phyloP scores from a whole-genome alignment of 2,113 vertebrate genomes.

The Corythoichthys haematopterus region DNA sequence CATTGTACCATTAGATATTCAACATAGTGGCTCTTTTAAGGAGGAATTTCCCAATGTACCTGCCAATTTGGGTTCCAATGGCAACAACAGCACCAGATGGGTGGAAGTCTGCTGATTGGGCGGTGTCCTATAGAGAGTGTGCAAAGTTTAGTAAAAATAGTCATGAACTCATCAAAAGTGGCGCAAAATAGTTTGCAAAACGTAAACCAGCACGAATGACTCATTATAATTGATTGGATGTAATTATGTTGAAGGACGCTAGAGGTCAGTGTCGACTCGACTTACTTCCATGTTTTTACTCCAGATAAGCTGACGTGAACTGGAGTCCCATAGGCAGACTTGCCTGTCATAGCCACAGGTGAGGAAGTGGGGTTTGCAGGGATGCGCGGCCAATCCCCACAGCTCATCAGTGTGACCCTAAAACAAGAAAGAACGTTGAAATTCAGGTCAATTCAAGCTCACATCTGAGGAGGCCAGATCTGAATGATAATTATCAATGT shows the following conservation, averaged over 20 bases:
- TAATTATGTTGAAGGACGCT: slow-evolving; percentile 14
- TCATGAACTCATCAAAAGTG: not conserved
- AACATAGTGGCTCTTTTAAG: not conserved
- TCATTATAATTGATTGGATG: not conserved
- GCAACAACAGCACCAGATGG: slow-evolving; percentile 90
- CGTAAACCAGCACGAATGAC: not conserved
- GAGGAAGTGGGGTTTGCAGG: slow-evolving; percentile 86
- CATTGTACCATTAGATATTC: not conserved
- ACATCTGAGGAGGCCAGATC: too few relatives aligned
- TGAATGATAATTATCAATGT: too few relatives aligned
- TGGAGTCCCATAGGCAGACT: slow-evolving; percentile 89
- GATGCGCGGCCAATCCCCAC: slow-evolving; percentile 92
- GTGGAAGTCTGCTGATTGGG: slow-evolving; percentile 94
- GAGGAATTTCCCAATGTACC: slow-evolving; percentile 75
- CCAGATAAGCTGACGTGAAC: slow-evolving; percentile 86
- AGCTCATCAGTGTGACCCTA: slow-evolving; percentile 96
- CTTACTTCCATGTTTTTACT: slow-evolving; percentile 86
- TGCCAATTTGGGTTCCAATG: slow-evolving; percentile 90
- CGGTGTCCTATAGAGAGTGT: slow-evolving; percentile 78
- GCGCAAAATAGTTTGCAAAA: not conserved
- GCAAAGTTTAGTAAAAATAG: not conserved
- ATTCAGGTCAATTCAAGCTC: too few relatives aligned
- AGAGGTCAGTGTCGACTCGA: slow-evolving; percentile 42
- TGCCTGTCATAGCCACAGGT: slow-evolving; percentile 93
- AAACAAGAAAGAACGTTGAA: not conserved